These are phyloP conservation scores for Monodelphis domestica DNA, from an alignment of 2,797 vertebrate genomes.

Conservation along the genomic window DNA sequence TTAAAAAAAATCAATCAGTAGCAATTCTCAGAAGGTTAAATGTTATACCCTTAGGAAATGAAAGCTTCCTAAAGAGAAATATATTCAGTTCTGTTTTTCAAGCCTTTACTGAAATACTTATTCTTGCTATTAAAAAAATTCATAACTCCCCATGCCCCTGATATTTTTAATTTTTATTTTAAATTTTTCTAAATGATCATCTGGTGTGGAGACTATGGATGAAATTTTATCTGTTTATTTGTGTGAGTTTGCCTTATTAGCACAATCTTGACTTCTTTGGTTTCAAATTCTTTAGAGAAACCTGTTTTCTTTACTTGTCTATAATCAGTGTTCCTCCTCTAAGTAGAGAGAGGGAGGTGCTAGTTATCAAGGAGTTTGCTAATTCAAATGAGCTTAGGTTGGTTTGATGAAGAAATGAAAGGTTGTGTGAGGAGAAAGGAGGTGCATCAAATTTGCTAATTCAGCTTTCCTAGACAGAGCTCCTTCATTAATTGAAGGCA, in stretches of 20 bases:
- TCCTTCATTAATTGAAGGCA: conserved; percentile 2
- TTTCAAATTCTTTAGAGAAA: conserved; percentile 30
- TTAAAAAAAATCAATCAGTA: background rate
- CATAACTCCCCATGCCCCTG: background rate
- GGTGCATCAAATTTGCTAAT: background rate
- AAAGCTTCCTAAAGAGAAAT: background rate
- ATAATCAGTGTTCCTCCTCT: conserved; percentile 15
- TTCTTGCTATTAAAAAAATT: background rate
- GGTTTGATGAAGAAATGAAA: background rate
- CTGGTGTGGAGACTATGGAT: background rate
- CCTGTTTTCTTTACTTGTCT: background rate
- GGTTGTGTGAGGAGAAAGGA: background rate
- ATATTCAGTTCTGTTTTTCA: background rate
- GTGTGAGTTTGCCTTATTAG: background rate
- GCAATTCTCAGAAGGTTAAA: background rate
- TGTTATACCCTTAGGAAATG: background rate
- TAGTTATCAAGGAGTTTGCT: background rate
- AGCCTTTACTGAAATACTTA: background rate
- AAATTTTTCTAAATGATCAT: background rate
- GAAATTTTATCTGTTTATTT: background rate
- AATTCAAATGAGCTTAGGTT: background rate
- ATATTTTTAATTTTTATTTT: background rate
- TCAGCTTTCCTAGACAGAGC: conserved; percentile 3
- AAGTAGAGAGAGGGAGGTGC: background rate
- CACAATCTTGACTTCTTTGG: conserved; percentile 9